Base-by-base conservation (phyloP, 2,113 vertebrate species). In the Pandion haliaetus region DNA sequence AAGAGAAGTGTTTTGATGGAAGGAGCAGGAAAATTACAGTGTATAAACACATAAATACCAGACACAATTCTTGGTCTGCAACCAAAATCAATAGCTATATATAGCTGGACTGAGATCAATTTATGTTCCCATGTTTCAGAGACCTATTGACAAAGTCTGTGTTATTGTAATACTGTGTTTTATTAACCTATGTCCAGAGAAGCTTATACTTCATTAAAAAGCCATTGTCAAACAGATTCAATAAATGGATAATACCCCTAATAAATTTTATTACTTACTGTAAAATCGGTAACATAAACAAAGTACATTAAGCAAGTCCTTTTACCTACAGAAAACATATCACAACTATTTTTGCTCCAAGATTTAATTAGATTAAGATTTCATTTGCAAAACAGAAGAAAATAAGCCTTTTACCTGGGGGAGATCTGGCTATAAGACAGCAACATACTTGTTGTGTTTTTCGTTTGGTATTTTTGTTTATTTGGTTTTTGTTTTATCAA, bases 311-410 rank as follows among this genome's bases (percentile, higher is more conserved):
- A 90, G 45, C 40, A 87, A 92, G 85, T 70, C 40, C 36, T 94
- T 94, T 94, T 70, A 82, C 96, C 74, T 93, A 96, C 78, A 95
- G 88, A 96, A 94, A 89, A 89, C 5, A 0, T 80, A 95, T 67
- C 52, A 25, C 72, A 94, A 69, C 38, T 72, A 24, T 70, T 97
- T 93, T 92, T 85, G 52, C 87, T 96, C 88, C 86, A 87, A 93
- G 86, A 91, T 73, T 47, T 92, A 93, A 93, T 93, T 93, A 98
- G 86, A 97, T 94, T 94, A 91, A 88, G 79, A 81, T 78, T 97
- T 96, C 31, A 76, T 96, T 97, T 97, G 85, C 95, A 95, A 97
- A 96, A 96, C 82, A 97, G 88, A 94, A 93, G 82, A 97, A 97
- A 96, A 88, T 69, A 91, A 92, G 55, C 59, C 21, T 94, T 86